Base-by-base conservation (phyloP, 1,140 invertebrate species). In the Drosophila elegans region DNA sequence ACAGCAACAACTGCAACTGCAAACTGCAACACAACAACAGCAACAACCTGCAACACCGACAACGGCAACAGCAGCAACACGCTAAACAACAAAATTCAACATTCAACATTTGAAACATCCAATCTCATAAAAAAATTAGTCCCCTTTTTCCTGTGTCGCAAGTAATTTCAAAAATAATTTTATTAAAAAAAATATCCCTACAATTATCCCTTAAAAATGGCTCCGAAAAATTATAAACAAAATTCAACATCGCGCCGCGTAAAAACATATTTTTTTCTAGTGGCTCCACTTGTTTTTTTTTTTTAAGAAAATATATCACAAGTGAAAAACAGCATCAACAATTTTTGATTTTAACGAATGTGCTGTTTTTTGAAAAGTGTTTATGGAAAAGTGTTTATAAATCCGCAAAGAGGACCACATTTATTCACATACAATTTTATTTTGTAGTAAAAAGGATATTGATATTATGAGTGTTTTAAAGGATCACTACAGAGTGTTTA, bases 201-300 rank as follows among this genome's bases (percentile, higher is more conserved):
- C n/a, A n/a, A n/a, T n/a, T n/a, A n/a, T n/a, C n/a, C n/a, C n/a
- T n/a, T n/a, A n/a, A n/a, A n/a, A n/a, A n/a, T n/a, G n/a, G n/a
- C n/a, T n/a, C 5, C 12, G 0, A 13, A 1, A 44, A 45, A 45
- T 12, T 12, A 1, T 27, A 27, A 45, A 39, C 61, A 53, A 45
- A 44, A 60, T 59, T 25, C 0, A n/a, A 27, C 1, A 2, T 44
- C 77, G 77, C 75, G 77, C 48, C 77, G 77, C 69, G 77, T 16
- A 44, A 32, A 51, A 45, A 57, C 16, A 29, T 25, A 39, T 56
- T 64, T 53, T 63, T 62, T 62, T 62, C 48, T 25, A 13, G 59
- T 62, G 59, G 10, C 11, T 11, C 11, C 13, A 34, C 11, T 13
- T 1, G 29, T 21, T 52, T 44, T 44, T 62, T 62, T 62, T 62